Evolutionary conservation across 37 sponge, comb jelly and placozoan species (phyloP), one percentile per base, ranked within the genome.

Genomic region (Bolinopsis microptera): DNA sequence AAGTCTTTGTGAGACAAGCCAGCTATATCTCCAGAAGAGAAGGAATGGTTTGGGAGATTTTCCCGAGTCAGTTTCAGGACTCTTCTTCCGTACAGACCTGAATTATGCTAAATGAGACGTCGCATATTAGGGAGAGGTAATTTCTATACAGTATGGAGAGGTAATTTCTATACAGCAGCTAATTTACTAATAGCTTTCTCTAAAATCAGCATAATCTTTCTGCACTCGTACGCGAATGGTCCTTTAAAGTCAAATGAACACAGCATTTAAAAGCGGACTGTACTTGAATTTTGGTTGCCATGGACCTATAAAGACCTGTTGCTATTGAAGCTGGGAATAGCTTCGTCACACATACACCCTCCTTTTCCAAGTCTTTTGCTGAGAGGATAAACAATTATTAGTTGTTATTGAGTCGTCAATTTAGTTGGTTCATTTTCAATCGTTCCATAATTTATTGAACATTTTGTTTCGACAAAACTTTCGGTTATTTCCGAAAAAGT

Each of bases 281-380:
- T n/a, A n/a, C n/a, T n/a, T n/a, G n/a, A n/a, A n/a, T n/a, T n/a
- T n/a, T n/a, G n/a, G n/a, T n/a, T n/a, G n/a, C n/a, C n/a, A n/a
- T n/a, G n/a, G n/a, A n/a, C n/a, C n/a, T n/a, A n/a, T 48, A 13
- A 13, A 48, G 13, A 86, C 90, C 90, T 39, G 90, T 86, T 86
- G 90, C 26, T 41, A 86, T 27, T 0, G 90, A 38, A 21, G 25
- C 61, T 9, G 35, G 32, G 90, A 27, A n/a, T 16, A 86, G 90
- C 36, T 86, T 86, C 1, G 90, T 86, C 5, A 86, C 61, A 40
- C 90, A 86, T 1, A 86, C 48, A 2, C 90, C 90, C 25, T 86
- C 38, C 61, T 86, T 39, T 40, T 86, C 90, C 41, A 86, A 25
- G 0, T 86, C 90, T 86, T 86, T 86, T 9, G 90, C 61, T 77